These are phyloP conservation scores for Dipus sagitta DNA, from an alignment of 2,797 vertebrate genomes.

Conservation along the genomic window DNA sequence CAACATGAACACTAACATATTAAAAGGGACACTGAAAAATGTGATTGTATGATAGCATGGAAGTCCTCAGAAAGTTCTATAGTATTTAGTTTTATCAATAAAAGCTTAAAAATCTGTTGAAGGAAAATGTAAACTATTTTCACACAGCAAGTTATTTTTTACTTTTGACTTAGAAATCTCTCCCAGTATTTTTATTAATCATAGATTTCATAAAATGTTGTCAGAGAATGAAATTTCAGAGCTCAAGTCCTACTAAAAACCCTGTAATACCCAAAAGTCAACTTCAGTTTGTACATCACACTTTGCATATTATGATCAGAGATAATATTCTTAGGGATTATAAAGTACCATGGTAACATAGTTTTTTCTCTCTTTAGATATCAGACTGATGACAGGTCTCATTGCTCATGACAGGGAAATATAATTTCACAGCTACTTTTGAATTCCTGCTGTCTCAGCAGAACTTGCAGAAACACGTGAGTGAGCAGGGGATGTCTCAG, in stretches of 20 bases:
- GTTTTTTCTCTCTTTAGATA: not conserved
- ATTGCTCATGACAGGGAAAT: conserved; percentile 61
- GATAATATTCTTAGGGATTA: conserved; percentile 52
- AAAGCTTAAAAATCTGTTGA: not conserved
- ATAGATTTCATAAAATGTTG: conserved; percentile 34
- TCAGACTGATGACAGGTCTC: conserved; percentile 48
- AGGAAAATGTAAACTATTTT: not conserved
- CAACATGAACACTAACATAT: not conserved
- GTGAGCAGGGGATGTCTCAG: not conserved
- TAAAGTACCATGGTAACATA: conserved; percentile 31
- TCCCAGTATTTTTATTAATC: not conserved
- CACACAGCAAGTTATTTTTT: not conserved
- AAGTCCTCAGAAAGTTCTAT: not conserved
- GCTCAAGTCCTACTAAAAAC: conserved; percentile 33
- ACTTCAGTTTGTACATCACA: conserved; percentile 22
- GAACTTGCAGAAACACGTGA: not conserved
- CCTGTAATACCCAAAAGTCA: conserved; percentile 33
- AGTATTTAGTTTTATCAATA: not conserved
- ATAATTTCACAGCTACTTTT: conserved; percentile 61
- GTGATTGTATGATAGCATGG: not conserved
- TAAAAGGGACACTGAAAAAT: not conserved
- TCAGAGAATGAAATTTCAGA: conserved; percentile 16
- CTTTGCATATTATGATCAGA: conserved; percentile 51
- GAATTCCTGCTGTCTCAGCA: conserved; percentile 53
- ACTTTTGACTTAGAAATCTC: not conserved